A percentile compares a stretch with the other conserved stretches of the same genome.
Conservation (phyloP, 2,113 vertebrate genomes). For the Trematomus loennbergii region DNA sequence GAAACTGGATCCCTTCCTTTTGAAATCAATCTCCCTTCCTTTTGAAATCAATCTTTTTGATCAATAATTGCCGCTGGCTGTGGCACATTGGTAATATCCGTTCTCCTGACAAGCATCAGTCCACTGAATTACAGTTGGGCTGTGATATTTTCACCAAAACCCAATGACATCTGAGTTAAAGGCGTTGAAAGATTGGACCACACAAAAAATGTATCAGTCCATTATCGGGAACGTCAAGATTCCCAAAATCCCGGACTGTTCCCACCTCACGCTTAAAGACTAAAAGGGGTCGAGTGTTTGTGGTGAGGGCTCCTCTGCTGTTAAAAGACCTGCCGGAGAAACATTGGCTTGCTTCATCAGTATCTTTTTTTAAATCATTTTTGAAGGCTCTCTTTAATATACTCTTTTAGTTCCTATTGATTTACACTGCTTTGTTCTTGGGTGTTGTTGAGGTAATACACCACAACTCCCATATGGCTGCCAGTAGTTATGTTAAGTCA, state of each 20-base stretch:
- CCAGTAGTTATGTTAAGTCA: constrained; percentile 2
- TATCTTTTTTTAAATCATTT: no score
- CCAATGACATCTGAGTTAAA: constrained; percentile 1
- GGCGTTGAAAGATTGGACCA: background rate
- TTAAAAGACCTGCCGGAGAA: no score
- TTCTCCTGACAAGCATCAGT: background rate
- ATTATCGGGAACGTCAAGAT: background rate
- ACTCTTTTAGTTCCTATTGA: no score
- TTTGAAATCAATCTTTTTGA: constrained; percentile 14
- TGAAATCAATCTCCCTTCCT: constrained; percentile 10
- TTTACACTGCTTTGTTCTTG: no score
- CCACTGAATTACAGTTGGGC: background rate
- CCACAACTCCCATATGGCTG: background rate
- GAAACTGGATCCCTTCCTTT: background rate
- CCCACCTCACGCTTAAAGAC: no score
- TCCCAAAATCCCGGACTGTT: background rate
- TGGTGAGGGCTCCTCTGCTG: no score
- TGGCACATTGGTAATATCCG: background rate
- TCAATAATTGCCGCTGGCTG: constrained; percentile 6
- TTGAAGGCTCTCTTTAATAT: no score
- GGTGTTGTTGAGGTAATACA: background rate
- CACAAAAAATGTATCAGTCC: background rate
- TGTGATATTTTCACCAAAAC: constrained; percentile 7
- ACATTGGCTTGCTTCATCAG: no score
- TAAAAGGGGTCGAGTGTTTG: no score